Base-by-base conservation (phyloP, 2,797 vertebrate genomes). In the Petrocephalus schoutedeni region DNA sequence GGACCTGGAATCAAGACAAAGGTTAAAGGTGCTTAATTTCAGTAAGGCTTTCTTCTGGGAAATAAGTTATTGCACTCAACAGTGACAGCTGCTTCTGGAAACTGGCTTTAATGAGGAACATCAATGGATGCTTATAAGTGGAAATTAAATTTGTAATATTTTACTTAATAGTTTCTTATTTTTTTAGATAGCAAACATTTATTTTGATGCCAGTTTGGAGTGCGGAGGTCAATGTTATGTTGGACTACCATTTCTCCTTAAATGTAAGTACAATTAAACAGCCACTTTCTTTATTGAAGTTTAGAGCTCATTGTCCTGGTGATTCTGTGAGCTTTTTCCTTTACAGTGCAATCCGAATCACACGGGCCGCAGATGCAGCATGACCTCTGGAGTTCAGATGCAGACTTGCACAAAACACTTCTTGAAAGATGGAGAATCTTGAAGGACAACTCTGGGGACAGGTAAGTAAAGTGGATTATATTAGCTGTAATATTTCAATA, bases 131-230 rank as follows among this genome's bases (percentile, higher is more conserved):
- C 32, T 57, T 10, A 10, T 49, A 67, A 53, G 16, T 59, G 54
- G 36, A 58, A 59, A 10, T 14, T 41, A 9, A 57, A 28, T 58
- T 23, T 23, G 21, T 85, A 56, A 10, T 21, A 9, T 53, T 86
- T 41, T 86, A 19, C 56, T 59, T 56, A 36, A 85, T 28, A 53
- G 28, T 86, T 58, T 86, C 3, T n/a, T 80, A 9, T 1, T 59
- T 93, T 96, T 96, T 28, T 95, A 99, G 98, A 97, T 99, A 90
- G 98, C 98, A 94, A 99, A 99, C 95, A 95, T 99, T 96, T 99
- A 99, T 96, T 99, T 99, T 96, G 98, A 99, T 88, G 96, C 98
- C 92, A 93, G 96, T 93, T 95, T 98, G 91, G 97, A 97, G 77
- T 99, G 98, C 95, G 97, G 97, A 89, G 97, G 98, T 95, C 97